phyloP scores from a whole-genome alignment of 2,797 vertebrate species.

The Betta splendens region DNA sequence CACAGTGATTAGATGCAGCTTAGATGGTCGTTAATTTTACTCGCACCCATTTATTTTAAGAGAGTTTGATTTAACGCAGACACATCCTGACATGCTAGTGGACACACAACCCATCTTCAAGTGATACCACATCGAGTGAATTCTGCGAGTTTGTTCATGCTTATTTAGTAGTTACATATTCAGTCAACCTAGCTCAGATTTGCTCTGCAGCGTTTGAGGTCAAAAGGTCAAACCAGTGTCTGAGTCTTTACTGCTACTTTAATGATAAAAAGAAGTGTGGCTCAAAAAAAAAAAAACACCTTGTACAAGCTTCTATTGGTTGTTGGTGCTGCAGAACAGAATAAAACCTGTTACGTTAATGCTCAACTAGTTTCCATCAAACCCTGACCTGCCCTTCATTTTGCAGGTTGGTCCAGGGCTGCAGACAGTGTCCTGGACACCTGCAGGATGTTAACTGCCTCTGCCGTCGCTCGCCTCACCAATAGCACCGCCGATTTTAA shows the following conservation, averaged over 20 bases:
- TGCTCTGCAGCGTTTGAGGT: neutral
- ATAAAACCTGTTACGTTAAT: neutral
- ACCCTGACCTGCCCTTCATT: neutral
- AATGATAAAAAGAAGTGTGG: neutral
- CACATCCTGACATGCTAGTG: too few species aligned
- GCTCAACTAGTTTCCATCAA: neutral
- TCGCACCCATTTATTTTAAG: too few species aligned
- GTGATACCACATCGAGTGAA: too few species aligned
- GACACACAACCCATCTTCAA: too few species aligned
- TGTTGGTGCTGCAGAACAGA: neutral
- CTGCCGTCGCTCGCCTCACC: neutral
- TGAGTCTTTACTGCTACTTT: conserved; percentile 1
- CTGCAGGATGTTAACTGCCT: neutral
- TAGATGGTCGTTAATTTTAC: too few species aligned
- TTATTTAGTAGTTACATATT: neutral
- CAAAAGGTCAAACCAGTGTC: neutral
- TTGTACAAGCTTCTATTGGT: too few species aligned
- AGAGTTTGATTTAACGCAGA: too few species aligned
- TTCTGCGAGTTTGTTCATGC: neutral
- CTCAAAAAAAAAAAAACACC: too few species aligned
- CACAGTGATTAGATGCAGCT: too few species aligned
- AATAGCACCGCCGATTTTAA: conserved; percentile 7
- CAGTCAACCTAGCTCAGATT: neutral
- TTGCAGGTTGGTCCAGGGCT: neutral
- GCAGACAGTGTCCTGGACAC: neutral